Evolutionary conservation across 2,797 vertebrate genomes (phyloP).

Genomic region (Coreius guichenoti): DNA sequence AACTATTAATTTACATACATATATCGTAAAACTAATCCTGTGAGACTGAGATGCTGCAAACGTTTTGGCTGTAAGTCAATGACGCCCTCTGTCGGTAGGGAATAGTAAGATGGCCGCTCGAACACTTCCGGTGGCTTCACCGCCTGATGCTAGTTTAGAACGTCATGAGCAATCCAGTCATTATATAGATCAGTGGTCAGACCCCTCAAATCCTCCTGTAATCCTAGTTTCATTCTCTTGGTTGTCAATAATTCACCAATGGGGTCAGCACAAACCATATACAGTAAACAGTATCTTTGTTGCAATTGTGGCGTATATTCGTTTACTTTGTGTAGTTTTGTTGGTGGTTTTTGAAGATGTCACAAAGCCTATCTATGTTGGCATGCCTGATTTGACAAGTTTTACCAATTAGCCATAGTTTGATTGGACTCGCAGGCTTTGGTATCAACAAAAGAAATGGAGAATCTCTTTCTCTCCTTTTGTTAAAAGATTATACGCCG

Average conservation of each 20-base stretch:
- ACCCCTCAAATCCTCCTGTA: not conserved
- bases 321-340: not conserved
- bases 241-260: not conserved
- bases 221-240: not conserved
- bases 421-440: not conserved
- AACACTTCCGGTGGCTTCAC: too few relatives aligned
- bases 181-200: too few relatives aligned
- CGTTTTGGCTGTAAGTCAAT: too few relatives aligned
- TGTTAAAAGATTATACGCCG: not conserved
- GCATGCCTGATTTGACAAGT: not conserved
- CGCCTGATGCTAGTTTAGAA: too few relatives aligned
- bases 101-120: too few relatives aligned
- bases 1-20: too few relatives aligned
- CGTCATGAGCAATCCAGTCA: too few relatives aligned
- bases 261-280: not conserved
- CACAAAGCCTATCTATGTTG: not conserved
- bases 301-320: not conserved
- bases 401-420: not conserved
- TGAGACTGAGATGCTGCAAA: too few relatives aligned
- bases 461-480: not conserved
- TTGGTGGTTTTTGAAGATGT: not conserved
- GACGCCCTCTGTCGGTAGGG: too few relatives aligned
- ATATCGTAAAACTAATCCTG: too few relatives aligned
- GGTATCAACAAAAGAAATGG: not conserved
- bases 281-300: not conserved